Evolutionary conservation across 2,888 invertebrate genomes (phyloP).

Genomic region (Xylota sylvarum): DNA sequence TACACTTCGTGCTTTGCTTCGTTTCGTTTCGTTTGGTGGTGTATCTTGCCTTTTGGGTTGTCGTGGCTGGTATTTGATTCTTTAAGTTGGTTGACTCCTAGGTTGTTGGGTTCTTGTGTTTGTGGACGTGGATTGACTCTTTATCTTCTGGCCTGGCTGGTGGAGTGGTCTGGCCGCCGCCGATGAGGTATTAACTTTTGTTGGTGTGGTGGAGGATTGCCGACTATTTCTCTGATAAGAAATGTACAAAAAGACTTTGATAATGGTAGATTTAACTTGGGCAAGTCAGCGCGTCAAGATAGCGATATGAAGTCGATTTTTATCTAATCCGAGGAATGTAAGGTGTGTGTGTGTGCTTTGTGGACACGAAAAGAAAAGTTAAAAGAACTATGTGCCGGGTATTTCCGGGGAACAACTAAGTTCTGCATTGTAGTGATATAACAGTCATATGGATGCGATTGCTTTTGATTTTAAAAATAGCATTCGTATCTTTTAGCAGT

Average conservation of each 20-base stretch:
- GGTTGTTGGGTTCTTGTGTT: slow-evolving; percentile 11
- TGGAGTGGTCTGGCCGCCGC: slow-evolving; percentile 17
- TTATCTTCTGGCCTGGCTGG: slow-evolving; percentile 40
- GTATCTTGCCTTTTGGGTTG: slow-evolving; percentile 21
- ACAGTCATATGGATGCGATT: not conserved
- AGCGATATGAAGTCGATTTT: slow-evolving; percentile 39
- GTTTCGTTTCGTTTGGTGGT: not conserved
- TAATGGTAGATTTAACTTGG: slow-evolving; percentile 26
- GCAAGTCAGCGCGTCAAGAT: slow-evolving; percentile 21
- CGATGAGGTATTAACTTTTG: slow-evolving; percentile 41
- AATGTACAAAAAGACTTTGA: slow-evolving; percentile 8
- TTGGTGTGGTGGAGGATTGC: slow-evolving; percentile 18
- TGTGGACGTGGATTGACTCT: slow-evolving; percentile 10
- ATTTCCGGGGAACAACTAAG: not conserved
- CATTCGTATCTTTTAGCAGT: not conserved
- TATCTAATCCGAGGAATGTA: slow-evolving; percentile 35
- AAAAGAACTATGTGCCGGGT: not conserved
- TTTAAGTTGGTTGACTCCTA: slow-evolving; percentile 49
- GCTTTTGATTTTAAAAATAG: not conserved
- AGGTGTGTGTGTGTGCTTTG: slow-evolving; percentile 19
- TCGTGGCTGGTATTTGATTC: slow-evolving; percentile 18
- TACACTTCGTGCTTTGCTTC: slow-evolving; percentile 17
- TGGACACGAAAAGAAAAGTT: slow-evolving; percentile 1
- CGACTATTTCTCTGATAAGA: slow-evolving; percentile 24
- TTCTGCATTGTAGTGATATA: not conserved